Percentiles rank a stretch among this genome's conserved stretches.
Conservation (phyloP, 2,888 invertebrate genomes). For the Tridacna crocea region DNA sequence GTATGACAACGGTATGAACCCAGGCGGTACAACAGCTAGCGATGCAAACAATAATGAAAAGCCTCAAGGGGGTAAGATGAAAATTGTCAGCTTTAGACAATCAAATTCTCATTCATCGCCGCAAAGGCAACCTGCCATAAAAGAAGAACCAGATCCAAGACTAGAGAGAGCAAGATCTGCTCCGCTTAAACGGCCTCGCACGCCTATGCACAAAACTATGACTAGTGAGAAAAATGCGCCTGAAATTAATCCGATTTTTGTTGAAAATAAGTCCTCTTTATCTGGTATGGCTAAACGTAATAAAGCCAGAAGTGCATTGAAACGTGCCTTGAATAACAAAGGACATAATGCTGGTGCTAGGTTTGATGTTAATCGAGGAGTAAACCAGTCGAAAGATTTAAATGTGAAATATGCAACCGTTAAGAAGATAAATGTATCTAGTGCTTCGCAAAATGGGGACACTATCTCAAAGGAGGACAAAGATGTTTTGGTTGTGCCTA, state of each 20-base stretch:
- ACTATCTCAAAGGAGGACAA: constrained; percentile 17
- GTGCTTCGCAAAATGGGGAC: constrained; percentile 18
- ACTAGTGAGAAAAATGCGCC: constrained; percentile 49
- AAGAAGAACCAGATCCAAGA: constrained; percentile 47
- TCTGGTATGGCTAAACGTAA: constrained; percentile 58
- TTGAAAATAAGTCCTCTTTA: constrained; percentile 45
- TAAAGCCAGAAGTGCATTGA: constrained; percentile 69
- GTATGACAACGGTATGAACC: constrained; percentile 60
- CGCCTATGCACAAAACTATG: constrained; percentile 54
- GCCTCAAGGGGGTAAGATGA: constrained; percentile 28
- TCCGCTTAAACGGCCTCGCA: constrained; percentile 59
- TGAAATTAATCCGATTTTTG: constrained; percentile 58
- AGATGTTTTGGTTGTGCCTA: constrained; percentile 41
- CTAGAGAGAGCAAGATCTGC: constrained; percentile 55
- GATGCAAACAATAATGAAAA: constrained; percentile 22
- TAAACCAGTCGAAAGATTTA: constrained; percentile 48
- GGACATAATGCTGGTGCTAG: constrained; percentile 22
- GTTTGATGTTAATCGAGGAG: constrained; percentile 28
- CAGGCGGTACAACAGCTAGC: constrained; percentile 27
- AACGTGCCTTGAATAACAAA: constrained; percentile 65
- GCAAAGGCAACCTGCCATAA: constrained; percentile 15
- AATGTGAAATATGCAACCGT: constrained; percentile 69
- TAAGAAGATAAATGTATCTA: constrained; percentile 56
- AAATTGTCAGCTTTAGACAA: constrained; percentile 58
- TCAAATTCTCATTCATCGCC: constrained; percentile 32